Percentiles rank a stretch among this genome's conserved stretches.
These are phyloP conservation scores for Margaritifera margaritifera DNA, from an alignment of 2,888 invertebrate genomes.

Conservation along the genomic window DNA sequence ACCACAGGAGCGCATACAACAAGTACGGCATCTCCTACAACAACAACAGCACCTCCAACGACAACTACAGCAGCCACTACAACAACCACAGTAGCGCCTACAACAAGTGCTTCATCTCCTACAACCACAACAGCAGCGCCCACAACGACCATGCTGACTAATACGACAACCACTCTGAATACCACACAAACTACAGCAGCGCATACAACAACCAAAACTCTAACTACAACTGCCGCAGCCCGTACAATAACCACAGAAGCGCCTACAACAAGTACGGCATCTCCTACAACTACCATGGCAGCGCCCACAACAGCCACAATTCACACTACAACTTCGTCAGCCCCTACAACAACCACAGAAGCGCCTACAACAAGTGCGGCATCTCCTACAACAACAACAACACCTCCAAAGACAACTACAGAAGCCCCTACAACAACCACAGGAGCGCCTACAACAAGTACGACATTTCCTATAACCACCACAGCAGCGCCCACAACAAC, in stretches of 20 bases:
- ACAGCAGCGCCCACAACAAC: conserved; percentile 1
- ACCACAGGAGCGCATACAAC: not conserved
- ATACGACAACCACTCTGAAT: not conserved
- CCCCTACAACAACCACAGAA: conserved; percentile 2
- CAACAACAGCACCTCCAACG: not conserved
- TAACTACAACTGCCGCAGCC: conserved; percentile 1
- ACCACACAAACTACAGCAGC: not conserved
- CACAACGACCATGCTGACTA: not conserved
- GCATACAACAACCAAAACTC: not conserved
- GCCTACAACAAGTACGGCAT: not conserved
- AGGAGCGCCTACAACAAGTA: conserved; percentile 4
- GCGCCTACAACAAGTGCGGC: not conserved
- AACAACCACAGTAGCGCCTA: not conserved
- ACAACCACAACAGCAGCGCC: not conserved
- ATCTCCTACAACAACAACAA: not conserved
- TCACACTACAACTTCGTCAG: not conserved
- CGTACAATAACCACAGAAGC: not conserved
- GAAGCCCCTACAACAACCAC: not conserved
- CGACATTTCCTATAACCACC: not conserved
- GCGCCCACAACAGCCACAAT: not conserved
- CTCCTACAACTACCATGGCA: not conserved
- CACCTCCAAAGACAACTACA: not conserved
- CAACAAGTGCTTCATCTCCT: not conserved
- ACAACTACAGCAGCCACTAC: not conserved
- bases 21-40: not conserved